Conservation (phyloP, 2,888 invertebrate genomes). For the Melieria picta region DNA sequence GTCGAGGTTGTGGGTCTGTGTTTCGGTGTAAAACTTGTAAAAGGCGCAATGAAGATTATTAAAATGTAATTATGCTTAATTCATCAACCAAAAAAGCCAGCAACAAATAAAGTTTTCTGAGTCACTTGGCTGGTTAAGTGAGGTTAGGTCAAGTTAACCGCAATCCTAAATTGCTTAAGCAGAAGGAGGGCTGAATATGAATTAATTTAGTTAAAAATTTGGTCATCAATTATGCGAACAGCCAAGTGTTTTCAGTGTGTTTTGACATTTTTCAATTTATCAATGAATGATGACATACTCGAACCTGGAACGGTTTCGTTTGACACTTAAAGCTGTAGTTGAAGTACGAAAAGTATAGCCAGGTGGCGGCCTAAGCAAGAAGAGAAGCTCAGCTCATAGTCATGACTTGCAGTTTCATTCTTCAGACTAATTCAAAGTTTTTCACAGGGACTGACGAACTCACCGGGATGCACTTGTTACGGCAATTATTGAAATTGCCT, state of each 20-base stretch:
- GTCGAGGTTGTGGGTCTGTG: neutral
- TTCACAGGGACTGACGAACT: neutral
- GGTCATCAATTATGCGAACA: conserved; percentile 11
- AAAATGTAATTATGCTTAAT: conserved; percentile 55
- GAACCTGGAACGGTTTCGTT: neutral
- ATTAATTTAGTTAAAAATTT: conserved; percentile 10
- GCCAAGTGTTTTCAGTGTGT: neutral
- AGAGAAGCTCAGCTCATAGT: no score
- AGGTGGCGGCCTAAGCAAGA: no score
- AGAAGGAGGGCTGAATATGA: neutral
- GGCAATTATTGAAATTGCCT: conserved; percentile 43
- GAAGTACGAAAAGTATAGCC: neutral
- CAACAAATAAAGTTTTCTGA: no score
- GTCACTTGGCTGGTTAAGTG: no score
- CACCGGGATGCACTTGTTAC: conserved; percentile 43
- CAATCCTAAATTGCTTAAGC: neutral
- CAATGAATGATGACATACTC: no score
- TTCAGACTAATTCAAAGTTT: no score
- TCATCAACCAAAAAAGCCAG: conserved; percentile 5
- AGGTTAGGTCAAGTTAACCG: neutral
- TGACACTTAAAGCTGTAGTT: neutral
- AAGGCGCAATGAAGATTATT: conserved; percentile 60
- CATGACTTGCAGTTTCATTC: no score
- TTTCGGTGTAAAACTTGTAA: conserved; percentile 49
- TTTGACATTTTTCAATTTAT: neutral